Percentiles rank a stretch among this genome's conserved stretches.
Conservation (phyloP, 2,797 vertebrate species). For the Gymnocypris eckloni region DNA sequence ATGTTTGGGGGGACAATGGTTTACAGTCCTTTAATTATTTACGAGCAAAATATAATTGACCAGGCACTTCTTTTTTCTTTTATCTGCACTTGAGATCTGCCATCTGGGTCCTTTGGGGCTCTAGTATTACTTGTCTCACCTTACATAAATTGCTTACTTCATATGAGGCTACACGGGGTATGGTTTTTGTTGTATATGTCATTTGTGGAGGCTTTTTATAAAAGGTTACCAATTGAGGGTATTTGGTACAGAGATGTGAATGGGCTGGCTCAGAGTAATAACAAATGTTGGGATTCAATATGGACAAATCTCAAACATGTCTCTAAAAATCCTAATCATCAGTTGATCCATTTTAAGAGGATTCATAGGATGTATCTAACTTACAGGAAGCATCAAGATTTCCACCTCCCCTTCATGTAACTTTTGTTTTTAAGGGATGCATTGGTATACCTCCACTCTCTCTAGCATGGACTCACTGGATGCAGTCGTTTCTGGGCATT, state of each 20-base stretch:
- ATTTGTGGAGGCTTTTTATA: background rate
- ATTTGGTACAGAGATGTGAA: background rate
- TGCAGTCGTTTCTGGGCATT: background rate
- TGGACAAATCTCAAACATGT: background rate
- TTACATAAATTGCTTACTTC: background rate
- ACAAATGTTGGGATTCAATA: background rate
- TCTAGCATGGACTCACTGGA: constrained; percentile 4
- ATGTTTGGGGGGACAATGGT: background rate
- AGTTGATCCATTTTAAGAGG: background rate
- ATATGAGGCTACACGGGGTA: background rate
- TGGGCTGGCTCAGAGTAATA: background rate
- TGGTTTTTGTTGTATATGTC: background rate
- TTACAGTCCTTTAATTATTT: background rate
- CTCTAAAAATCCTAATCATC: background rate
- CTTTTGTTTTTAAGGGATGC: background rate
- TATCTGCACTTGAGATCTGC: background rate
- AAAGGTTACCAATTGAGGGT: background rate
- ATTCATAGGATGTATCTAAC: background rate
- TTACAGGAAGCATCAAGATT: background rate
- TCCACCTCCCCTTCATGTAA: background rate
- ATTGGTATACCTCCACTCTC: background rate
- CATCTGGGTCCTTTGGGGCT: background rate
- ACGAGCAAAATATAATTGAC: background rate
- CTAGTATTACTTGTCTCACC: background rate
- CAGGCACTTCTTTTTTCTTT: background rate